Evolutionary conservation across 1,140 invertebrate species (phyloP), one percentile per base, ranked within the genome.

Genomic region (Zeugodacus cucurbitae): DNA sequence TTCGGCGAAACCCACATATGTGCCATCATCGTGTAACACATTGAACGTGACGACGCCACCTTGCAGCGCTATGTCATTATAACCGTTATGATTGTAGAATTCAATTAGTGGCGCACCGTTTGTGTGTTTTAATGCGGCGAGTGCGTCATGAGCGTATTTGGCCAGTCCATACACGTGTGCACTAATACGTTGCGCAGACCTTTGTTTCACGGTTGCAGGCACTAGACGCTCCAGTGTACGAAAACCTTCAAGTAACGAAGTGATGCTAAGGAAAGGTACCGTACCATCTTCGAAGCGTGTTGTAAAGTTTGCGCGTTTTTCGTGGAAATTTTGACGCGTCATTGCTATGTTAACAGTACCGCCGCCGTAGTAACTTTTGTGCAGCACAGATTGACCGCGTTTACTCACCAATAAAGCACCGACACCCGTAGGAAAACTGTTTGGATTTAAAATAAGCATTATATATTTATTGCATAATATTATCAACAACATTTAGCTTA

Each of bases 221-320:
- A 95, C 94, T n/a, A 96, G 89, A 88, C 93, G 93, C 88, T 95
- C 90, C 88, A 98, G 89, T 89, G 95, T 94, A 88, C 97, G 96
- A 90, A 99, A 97, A 58, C 98, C 98, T 94, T 97, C 95, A 89
- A 96, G 95, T 4, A 99, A 91, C 2, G 97, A 94, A 20, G 97
- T 94, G 90, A 99, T 98, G 22, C 97, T 96, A 29, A 99, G 94
- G 94, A 98, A 99, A 59, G 98, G 95, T 58, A 98, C 88, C 0
- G 98, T 99, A 17, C 98, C 98, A 95, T 99, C 98, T 95, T 99
- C 98, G 94, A 98, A 98, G 91, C 96, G 96, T 94, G 98, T 96
- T 92, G 96, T 94, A 22, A 98, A 93, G 48, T 92, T 91, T 82
- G 94, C 91, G 89, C 96, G 95, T 90, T 96, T 96, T 20, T 96